Evolutionary conservation across 2,113 vertebrate species (phyloP).

Genomic region (Lynx canadensis): DNA sequence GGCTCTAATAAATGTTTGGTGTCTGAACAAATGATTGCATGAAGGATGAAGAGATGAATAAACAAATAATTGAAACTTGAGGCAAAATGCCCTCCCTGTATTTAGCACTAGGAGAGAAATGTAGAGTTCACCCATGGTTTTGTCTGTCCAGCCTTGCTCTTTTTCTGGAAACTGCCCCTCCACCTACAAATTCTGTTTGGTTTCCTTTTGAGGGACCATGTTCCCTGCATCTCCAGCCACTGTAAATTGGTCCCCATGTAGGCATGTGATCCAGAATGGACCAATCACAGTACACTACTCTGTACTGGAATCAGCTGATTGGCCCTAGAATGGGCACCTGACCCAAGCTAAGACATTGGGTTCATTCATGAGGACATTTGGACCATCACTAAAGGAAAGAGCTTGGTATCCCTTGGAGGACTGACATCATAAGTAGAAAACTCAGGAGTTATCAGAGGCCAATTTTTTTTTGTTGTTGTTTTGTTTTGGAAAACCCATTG

Average conservation of each 20-base stretch:
- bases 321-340: background rate
- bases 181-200: background rate
- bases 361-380: background rate
- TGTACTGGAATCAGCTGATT: background rate
- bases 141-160: background rate
- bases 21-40: background rate
- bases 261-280: background rate
- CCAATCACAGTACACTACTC: background rate
- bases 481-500: background rate
- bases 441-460: background rate
- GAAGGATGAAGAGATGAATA: background rate
- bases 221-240: background rate
- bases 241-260: background rate
- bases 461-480: background rate
- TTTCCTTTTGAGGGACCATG: background rate
- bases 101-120: background rate
- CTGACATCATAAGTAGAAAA: background rate
- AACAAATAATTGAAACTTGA: background rate
- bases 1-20: background rate
- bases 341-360: background rate
- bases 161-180: background rate
- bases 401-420: background rate
- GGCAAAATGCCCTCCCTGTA: background rate
- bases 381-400: background rate
- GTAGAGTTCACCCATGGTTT: background rate